Conservation (phyloP, 2,888 invertebrate species). For the Mycalesis mineus region DNA sequence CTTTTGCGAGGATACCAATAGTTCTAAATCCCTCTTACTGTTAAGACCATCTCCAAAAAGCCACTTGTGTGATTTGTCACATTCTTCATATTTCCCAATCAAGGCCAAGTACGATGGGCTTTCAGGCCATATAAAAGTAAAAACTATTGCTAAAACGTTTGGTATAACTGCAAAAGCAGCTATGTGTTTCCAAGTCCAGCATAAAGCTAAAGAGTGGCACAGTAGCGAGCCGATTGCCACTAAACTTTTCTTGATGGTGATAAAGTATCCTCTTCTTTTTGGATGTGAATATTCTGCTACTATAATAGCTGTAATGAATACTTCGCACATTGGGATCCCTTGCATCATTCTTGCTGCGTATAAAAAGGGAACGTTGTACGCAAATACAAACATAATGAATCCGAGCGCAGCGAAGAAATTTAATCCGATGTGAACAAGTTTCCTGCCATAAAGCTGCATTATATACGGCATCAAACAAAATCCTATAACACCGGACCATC, state of each 20-base stretch:
- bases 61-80: conserved; percentile 39
- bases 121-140: conserved; percentile 44
- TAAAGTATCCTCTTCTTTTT: conserved; percentile 42
- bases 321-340: conserved; percentile 39
- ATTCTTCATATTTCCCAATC: conserved; percentile 42
- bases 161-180: conserved; percentile 30
- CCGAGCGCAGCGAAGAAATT: conserved; percentile 32
- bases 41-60: conserved; percentile 35
- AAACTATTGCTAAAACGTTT: conserved; percentile 26
- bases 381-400: conserved; percentile 39
- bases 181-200: conserved; percentile 43
- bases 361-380: conserved; percentile 33
- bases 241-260: conserved; percentile 36
- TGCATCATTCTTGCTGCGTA: conserved; percentile 40
- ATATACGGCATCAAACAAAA: conserved; percentile 38
- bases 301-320: conserved; percentile 38
- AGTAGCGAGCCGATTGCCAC: conserved; percentile 35
- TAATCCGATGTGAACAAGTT: conserved; percentile 31
- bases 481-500: conserved; percentile 40
- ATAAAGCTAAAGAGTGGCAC: conserved; percentile 39
- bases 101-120: conserved; percentile 45
- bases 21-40: conserved; percentile 36
- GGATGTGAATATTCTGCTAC: conserved; percentile 43
- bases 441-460: conserved; percentile 43
- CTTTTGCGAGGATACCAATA: conserved; percentile 32